Percentiles rank a stretch among this genome's conserved stretches.
Evolutionary conservation across 1,140 invertebrate genomes (phyloP).

Genomic region (Whitmania pigra): DNA sequence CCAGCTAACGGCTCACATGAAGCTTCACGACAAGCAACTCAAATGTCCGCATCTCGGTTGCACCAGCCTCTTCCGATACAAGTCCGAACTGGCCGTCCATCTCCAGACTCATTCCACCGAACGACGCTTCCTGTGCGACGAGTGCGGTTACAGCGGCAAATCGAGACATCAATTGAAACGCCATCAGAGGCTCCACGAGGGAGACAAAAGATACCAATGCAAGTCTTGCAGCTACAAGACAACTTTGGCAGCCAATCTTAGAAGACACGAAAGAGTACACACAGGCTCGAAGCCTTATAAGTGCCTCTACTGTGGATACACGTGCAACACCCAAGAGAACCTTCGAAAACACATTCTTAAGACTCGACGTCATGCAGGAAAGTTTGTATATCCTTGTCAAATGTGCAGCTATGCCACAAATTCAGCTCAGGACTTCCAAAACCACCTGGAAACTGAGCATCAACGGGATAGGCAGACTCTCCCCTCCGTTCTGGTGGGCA

Average conservation of each 20-base stretch:
- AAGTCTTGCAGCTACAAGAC: conserved; percentile 21
- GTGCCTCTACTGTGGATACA: conserved; percentile 57
- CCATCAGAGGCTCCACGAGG: conserved; percentile 20
- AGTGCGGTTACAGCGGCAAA: conserved; percentile 23
- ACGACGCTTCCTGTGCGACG: conserved; percentile 21
- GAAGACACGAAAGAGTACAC: conserved; percentile 23
- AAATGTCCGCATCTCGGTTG: conserved; percentile 48
- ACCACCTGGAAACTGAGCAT: conserved; percentile 53
- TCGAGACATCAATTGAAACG: conserved; percentile 16
- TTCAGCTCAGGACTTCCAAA: conserved; percentile 53
- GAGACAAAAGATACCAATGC: conserved; percentile 22
- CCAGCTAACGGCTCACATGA: conserved; percentile 13
- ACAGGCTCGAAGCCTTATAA: conserved; percentile 23
- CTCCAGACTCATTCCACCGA: conserved; percentile 21
- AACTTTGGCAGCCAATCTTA: conserved; percentile 33
- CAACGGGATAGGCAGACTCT: conserved; percentile 30
- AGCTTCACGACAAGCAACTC: conserved; percentile 30
- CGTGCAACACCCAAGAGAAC: conserved; percentile 70
- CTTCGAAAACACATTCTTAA: conserved; percentile 68
- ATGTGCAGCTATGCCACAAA: conserved; percentile 54
- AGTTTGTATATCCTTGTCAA: conserved; percentile 62
- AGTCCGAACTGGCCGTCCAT: conserved; percentile 28
- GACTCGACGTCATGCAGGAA: conserved; percentile 62
- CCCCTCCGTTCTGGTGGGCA: conserved; percentile 14
- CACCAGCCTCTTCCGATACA: conserved; percentile 41